Evolutionary conservation across 2,113 vertebrate species (phyloP), one percentile per base, ranked within the genome.

Genomic region (Sebastes schlegelii): DNA sequence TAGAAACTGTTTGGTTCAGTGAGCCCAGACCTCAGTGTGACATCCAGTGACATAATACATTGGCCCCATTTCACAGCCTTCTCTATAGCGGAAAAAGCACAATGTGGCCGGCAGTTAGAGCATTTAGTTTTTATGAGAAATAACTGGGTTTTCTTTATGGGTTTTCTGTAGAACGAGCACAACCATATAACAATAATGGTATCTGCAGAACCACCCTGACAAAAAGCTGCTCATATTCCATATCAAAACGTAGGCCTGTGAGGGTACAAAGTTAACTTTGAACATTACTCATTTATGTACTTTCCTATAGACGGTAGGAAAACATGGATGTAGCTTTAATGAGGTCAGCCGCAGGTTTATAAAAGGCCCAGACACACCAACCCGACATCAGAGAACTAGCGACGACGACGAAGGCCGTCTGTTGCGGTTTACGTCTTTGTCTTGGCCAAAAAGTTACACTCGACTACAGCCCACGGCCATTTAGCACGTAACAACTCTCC

Each of bases 31-130:
- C n/a, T 8, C 46, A 40, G 26, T 67, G 14, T 70, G 49, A 70
- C 42, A 10, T 55, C 21, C 63, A 23, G 6, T 63, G 63, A 74
- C 49, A 48, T 62, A 42, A 57, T 12, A 8, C n/a, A 16, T 12
- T 70, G 80, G 73, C 65, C 12, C 17, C 8, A 2, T 54, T 82
- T 69, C 64, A 58, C 42, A 58, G 58, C 14, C 19, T 7, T n/a
- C 11, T 57, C 42, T 26, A 2, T 3, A 1, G 0, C n/a, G 16
- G 34, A 8, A 16, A 6, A 23, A 45, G 13, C 13, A 8, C 13
- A 8, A 1, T 67, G 62, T 51, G 26, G 70, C 19, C 2, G 49
- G 11, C 60, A 49, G 43, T 23, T 1, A 13, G 5, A 78, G 75
- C 43, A 0, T 57, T 64, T 40, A 10, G 55, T 19, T 76, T 16